These are phyloP conservation scores for Diploptera punctata DNA, from an alignment of 2,888 invertebrate genomes.

Conservation along the genomic window DNA sequence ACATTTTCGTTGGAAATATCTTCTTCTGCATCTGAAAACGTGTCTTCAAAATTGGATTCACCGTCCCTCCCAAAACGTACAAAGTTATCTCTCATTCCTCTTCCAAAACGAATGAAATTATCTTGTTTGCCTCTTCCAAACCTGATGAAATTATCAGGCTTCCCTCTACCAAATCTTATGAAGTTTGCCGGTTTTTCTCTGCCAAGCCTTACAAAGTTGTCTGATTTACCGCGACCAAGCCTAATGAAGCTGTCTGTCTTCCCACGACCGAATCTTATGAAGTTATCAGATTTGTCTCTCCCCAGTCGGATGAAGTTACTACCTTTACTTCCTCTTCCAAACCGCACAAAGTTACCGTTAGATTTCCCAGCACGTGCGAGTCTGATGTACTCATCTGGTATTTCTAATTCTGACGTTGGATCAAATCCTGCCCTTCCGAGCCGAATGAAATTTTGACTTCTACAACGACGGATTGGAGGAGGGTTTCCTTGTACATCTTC, in stretches of 20 bases:
- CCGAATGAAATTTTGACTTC: constrained; percentile 11
- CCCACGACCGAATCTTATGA: constrained; percentile 44
- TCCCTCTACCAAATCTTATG: constrained; percentile 50
- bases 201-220: constrained; percentile 53
- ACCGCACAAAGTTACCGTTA: constrained; percentile 27
- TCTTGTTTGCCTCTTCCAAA: constrained; percentile 43
- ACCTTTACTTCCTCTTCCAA: constrained; percentile 27
- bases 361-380: constrained; percentile 40
- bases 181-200: constrained; percentile 50
- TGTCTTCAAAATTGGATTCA: neutral
- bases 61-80: constrained; percentile 1
- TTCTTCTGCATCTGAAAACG: neutral
- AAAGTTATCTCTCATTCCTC: neutral
- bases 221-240: constrained; percentile 46
- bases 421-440: neutral
- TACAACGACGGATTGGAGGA: neutral
- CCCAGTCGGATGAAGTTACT: constrained; percentile 60
- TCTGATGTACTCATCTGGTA: constrained; percentile 41
- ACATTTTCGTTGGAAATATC: neutral
- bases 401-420: neutral
- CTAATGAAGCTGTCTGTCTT: constrained; percentile 40
- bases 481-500: neutral
- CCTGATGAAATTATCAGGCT: constrained; percentile 48
- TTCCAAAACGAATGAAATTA: constrained; percentile 30
- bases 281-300: constrained; percentile 46